Evolutionary conservation across 2,888 invertebrate genomes (phyloP).

Genomic region (Limenitis arthemis): DNA sequence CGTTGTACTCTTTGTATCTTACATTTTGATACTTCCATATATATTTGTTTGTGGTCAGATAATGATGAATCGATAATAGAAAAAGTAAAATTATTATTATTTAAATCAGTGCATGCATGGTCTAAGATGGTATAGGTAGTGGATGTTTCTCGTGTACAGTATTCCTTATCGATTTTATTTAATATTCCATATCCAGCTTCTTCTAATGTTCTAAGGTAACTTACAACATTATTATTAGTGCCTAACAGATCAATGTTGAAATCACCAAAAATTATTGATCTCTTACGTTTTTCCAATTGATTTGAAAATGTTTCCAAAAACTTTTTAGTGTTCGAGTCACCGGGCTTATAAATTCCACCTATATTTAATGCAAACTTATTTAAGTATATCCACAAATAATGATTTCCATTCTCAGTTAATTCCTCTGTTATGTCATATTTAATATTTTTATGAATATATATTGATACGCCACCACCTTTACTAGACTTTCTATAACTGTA

Average conservation of each 20-base stretch:
- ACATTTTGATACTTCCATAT: conserved; percentile 13
- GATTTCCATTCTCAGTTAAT: conserved; percentile 19
- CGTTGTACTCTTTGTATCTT: not conserved
- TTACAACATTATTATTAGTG: not conserved
- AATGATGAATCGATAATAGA: conserved; percentile 21
- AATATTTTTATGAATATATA: conserved; percentile 26
- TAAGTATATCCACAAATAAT: conserved; percentile 27
- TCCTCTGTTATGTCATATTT: conserved; percentile 22
- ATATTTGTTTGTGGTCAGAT: conserved; percentile 28
- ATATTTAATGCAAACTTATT: conserved; percentile 18
- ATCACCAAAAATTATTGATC: conserved; percentile 18
- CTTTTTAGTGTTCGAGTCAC: conserved; percentile 9
- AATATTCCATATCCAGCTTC: conserved; percentile 14
- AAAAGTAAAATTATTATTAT: conserved; percentile 22
- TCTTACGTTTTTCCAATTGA: conserved; percentile 12
- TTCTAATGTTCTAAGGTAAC: not conserved
- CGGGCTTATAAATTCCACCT: conserved; percentile 18
- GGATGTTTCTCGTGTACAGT: conserved; percentile 21
- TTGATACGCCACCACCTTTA: conserved; percentile 29
- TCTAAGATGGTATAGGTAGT: conserved; percentile 25
- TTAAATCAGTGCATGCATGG: conserved; percentile 25
- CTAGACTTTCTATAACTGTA: conserved; percentile 22
- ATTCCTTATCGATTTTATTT: conserved; percentile 20
- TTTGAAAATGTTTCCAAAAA: conserved; percentile 14
- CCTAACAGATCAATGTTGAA: not conserved